phyloP scores from a whole-genome alignment of 2,888 invertebrate genomes.

The Acronicta psi region DNA sequence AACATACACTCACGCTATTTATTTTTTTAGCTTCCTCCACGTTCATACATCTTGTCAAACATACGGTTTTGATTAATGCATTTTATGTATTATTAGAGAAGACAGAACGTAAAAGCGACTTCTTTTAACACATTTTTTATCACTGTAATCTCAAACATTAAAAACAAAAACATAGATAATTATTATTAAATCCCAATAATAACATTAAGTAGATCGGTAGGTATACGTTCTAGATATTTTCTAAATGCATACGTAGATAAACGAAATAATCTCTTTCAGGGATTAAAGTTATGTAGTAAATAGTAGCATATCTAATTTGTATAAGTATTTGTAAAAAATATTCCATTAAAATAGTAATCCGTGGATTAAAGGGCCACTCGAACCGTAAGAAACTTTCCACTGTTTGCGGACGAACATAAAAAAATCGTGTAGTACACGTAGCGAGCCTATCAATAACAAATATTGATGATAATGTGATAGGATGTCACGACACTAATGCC shows the following conservation, averaged over 20 bases:
- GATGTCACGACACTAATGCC: conserved; percentile 5
- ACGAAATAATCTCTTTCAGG: conserved; percentile 56
- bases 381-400: conserved; percentile 74
- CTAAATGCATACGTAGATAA: conserved; percentile 32
- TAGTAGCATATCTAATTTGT: conserved; percentile 11
- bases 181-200: conserved; percentile 10
- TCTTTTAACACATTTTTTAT: neutral
- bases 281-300: conserved; percentile 37
- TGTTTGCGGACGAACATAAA: conserved; percentile 59
- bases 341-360: conserved; percentile 79
- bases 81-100: neutral
- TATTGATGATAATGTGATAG: conserved; percentile 55
- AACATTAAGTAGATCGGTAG: neutral
- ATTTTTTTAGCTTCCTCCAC: too few relatives aligned
- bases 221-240: conserved; percentile 35
- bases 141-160: neutral
- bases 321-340: conserved; percentile 61
- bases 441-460: conserved; percentile 61
- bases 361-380: conserved; percentile 68
- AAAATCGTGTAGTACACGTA: conserved; percentile 46
- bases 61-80: too few relatives aligned
- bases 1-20: too few relatives aligned
- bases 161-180: neutral
- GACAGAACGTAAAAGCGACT: too few relatives aligned
- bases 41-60: too few relatives aligned